A percentile compares a stretch with the other conserved stretches of the same genome.
Evolutionary conservation across 2,113 vertebrate genomes (phyloP).

Genomic region (Circaetus cinerascens): DNA sequence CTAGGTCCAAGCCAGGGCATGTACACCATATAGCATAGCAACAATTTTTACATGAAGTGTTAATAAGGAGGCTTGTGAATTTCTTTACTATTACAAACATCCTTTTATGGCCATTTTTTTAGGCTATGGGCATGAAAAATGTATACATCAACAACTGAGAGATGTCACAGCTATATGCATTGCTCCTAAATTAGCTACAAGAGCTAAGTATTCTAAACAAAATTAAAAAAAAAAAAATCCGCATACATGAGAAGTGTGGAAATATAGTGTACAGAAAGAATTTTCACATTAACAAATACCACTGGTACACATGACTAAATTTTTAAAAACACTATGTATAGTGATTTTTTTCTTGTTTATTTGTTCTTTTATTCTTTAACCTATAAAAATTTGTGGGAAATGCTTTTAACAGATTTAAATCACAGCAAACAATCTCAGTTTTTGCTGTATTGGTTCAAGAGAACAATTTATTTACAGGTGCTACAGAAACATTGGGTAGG

Average conservation of each 20-base stretch:
- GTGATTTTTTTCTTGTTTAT: not conserved
- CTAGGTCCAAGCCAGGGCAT: not conserved
- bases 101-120: not conserved
- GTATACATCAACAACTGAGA: not conserved
- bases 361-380: not conserved
- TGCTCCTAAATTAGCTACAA: not conserved
- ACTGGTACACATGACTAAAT: rapidly evolving
- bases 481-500: not conserved
- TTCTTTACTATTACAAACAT: not conserved
- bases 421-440: not conserved
- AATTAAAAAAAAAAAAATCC: not conserved
- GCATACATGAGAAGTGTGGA: not conserved
- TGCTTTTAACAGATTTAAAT: not conserved
- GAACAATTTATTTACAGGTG: not conserved
- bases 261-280: not conserved
- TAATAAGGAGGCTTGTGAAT: not conserved
- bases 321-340: not conserved
- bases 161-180: not conserved
- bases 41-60: not conserved
- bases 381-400: not conserved
- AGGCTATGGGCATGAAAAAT: not conserved
- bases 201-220: not conserved
- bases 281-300: not conserved
- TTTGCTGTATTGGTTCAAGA: not conserved
- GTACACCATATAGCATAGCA: rapidly evolving